Conservation (phyloP, 2,888 invertebrate genomes). For the Melipona beecheii region DNA sequence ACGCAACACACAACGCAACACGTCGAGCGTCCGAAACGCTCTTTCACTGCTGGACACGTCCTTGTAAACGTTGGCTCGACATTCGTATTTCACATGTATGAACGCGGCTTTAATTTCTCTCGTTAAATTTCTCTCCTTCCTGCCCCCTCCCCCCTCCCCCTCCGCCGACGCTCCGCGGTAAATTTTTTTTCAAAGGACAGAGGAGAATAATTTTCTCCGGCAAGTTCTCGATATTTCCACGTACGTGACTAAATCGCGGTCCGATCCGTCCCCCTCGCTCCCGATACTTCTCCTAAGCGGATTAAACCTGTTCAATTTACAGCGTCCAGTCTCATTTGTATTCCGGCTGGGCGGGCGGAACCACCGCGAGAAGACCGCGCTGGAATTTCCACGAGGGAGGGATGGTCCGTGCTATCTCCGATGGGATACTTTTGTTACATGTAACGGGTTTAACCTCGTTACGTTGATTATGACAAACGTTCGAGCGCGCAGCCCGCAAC, state of each 20-base stretch:
- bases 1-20: not conserved
- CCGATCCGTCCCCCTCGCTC: not conserved
- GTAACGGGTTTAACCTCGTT: not conserved
- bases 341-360: not conserved
- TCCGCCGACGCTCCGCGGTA: too few relatives aligned
- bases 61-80: too few relatives aligned
- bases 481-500: not conserved
- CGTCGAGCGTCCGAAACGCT: too few relatives aligned
- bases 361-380: not conserved
- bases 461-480: slow-evolving; percentile 13
- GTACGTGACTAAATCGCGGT: slow-evolving; percentile 36
- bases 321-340: slow-evolving; percentile 27
- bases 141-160: rapidly evolving
- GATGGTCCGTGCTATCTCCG: not conserved
- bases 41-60: too few relatives aligned
- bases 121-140: not conserved
- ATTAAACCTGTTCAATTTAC: slow-evolving; percentile 35
- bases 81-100: not conserved
- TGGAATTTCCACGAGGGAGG: not conserved
- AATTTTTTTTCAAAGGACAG: slow-evolving; percentile 10
- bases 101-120: not conserved
- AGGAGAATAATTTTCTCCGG: slow-evolving; percentile 7
- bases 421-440: not conserved
- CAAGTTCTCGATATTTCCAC: slow-evolving; percentile 19
- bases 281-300: slow-evolving; percentile 36